phyloP scores from a whole-genome alignment of 2,888 invertebrate genomes.

The Temnothorax ravouxi region DNA sequence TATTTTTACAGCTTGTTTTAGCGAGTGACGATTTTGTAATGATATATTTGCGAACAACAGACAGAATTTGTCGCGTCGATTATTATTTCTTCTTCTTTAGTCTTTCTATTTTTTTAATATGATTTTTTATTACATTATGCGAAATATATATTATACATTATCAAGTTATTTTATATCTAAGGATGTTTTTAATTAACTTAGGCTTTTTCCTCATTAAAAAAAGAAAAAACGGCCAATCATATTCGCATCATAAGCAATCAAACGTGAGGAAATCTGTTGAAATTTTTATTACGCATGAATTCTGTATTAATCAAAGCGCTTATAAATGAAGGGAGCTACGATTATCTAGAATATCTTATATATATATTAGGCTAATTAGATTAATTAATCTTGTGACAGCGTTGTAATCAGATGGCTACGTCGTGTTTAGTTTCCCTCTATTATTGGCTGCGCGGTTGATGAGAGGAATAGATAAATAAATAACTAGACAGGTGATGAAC shows the following conservation, averaged over 20 bases:
- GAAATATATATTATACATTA: neutral
- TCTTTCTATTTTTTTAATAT: neutral
- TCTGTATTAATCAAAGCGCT: neutral
- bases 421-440: slow-evolving; percentile 14
- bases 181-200: neutral
- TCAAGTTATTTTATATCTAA: neutral
- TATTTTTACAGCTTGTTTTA: slow-evolving; percentile 17
- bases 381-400: slow-evolving; percentile 42
- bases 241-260: neutral
- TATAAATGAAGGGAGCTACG: neutral
- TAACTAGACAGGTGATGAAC: slow-evolving; percentile 29
- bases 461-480: slow-evolving; percentile 49
- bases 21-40: neutral
- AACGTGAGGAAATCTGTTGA: neutral
- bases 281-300: neutral
- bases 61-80: neutral
- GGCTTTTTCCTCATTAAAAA: neutral
- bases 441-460: slow-evolving; percentile 16
- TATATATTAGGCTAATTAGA: slow-evolving; percentile 33
- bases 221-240: neutral
- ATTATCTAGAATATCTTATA: neutral
- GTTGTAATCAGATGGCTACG: slow-evolving; percentile 25
- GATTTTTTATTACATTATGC: neutral
- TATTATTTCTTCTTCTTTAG: neutral
- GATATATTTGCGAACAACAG: neutral